Evolutionary conservation across 2,888 invertebrate species (phyloP), one percentile per base, ranked within the genome.

Genomic region (Iselma pallidipennis): DNA sequence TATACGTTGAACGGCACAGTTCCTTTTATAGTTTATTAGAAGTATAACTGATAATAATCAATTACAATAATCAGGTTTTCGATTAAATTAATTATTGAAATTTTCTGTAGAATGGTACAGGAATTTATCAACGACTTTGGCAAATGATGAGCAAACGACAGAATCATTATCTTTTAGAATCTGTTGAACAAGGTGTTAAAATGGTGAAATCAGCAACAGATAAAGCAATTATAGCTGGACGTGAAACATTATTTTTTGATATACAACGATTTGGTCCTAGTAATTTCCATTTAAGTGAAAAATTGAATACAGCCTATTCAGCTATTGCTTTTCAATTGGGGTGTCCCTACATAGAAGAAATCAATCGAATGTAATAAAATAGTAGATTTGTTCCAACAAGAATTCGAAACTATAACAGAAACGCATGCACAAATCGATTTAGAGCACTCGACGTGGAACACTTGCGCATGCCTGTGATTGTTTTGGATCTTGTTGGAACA

Each of bases 251-350:
- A 5, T 90, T 85, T 76, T 91, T 90, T 68, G 91, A 91, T 74
- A 89, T 90, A 54, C 89, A 89, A 75, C 83, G 90, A 81, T 90
- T 90, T 79, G 91, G 88, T 9, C 82, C 86, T 0, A 84, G 85
- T 69, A 85, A 88, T 79, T 89, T 91, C 78, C 91, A 91, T 80
- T 78, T 91, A 53, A 91, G 91, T 71, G 90, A 91, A 75, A 91
- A 91, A 78, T 81, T 91, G 9, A 90, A 90, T 70, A 91, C 91
- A 0, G 85, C 91, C 45, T 91, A 91, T 76, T 91, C 91, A 0
- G 91, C 91, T 0, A 89, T 91, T 45, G 91, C 91, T 0, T 82
- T 91, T 57, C 91, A 91, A 82, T 85, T 88, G 52, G 91, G 91
- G 12, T 91, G 91, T 72, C 91, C 91, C 1, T 91, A 87, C 74